These are phyloP conservation scores for Chunga burmeisteri DNA, from an alignment of 2,113 vertebrate species.

Conservation along the genomic window DNA sequence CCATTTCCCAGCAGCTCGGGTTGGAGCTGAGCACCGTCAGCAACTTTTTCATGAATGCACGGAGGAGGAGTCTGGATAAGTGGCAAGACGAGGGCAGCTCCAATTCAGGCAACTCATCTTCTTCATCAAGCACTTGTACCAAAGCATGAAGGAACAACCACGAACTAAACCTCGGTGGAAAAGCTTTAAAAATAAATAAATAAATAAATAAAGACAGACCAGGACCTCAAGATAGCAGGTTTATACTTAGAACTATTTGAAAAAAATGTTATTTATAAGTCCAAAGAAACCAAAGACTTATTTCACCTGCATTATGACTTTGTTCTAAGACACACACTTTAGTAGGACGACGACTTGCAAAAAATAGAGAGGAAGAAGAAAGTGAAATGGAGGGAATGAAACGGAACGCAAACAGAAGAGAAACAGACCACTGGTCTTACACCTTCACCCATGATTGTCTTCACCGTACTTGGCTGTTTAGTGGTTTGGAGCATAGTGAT, in stretches of 20 bases:
- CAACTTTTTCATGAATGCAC: constrained; percentile 99
- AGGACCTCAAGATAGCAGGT: constrained; percentile 91
- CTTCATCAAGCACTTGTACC: constrained; percentile 94
- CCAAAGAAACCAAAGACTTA: constrained; percentile 99
- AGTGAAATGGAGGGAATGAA: constrained; percentile 56
- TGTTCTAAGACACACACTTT: constrained; percentile 86
- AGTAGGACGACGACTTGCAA: constrained; percentile 84
- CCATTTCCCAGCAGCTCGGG: constrained; percentile 98
- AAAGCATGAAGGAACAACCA: constrained; percentile 94
- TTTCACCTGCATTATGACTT: constrained; percentile 92
- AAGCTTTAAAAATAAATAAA: constrained; percentile 80
- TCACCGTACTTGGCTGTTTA: constrained; percentile 79
- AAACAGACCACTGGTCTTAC: constrained; percentile 79
- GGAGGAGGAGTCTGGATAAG: constrained; percentile 97
- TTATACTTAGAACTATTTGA: constrained; percentile 96
- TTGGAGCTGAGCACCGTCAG: constrained; percentile 98
- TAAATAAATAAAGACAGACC: constrained; percentile 77
- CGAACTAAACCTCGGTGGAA: constrained; percentile 83
- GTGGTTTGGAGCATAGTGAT: constrained; percentile 73
- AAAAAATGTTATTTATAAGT: constrained; percentile 96
- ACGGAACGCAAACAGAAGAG: constrained; percentile 74
- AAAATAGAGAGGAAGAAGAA: constrained; percentile 71
- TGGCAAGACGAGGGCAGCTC: constrained; percentile 96
- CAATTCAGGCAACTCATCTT: constrained; percentile 85
- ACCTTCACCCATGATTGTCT: constrained; percentile 78